A percentile compares a stretch with the other conserved stretches of the same genome.
Evolutionary conservation across 2,113 vertebrate genomes (phyloP).

Genomic region (Campylomormyrus tamandua): DNA sequence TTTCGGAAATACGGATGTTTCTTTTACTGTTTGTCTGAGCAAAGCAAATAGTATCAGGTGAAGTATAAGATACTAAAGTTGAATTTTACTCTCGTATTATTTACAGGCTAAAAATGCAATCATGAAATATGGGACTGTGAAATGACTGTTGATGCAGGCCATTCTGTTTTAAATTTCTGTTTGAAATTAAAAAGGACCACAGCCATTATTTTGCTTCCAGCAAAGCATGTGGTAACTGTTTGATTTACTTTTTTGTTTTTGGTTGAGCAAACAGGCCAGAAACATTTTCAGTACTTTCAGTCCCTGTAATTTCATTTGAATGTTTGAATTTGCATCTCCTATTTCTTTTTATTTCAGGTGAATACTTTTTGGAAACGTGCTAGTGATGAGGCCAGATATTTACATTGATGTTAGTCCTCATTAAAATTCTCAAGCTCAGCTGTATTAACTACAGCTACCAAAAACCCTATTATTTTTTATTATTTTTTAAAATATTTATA

Average conservation of each 20-base stretch:
- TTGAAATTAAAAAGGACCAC: background rate
- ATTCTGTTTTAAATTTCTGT: background rate
- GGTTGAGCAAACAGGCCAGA: background rate
- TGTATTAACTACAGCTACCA: background rate
- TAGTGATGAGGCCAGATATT: background rate
- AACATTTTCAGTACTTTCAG: background rate
- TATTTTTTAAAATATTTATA: background rate
- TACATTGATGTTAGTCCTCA: background rate
- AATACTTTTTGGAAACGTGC: background rate
- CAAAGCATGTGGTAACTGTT: background rate
- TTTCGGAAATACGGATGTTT: background rate
- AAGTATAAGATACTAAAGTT: background rate
- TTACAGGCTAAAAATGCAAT: background rate
- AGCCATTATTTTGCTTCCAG: background rate
- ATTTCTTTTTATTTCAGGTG: background rate
- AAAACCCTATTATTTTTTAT: background rate
- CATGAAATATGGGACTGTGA: background rate
- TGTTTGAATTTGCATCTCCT: background rate
- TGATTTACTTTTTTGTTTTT: background rate
- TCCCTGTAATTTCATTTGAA: slow-evolving; percentile 2
- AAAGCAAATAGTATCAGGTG: background rate
- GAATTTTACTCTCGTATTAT: background rate
- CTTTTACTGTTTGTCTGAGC: background rate
- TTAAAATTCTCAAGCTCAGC: slow-evolving; percentile 9
- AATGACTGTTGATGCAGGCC: background rate